Conservation (phyloP, 2,888 invertebrate species). For the Agrotis ipsilon region DNA sequence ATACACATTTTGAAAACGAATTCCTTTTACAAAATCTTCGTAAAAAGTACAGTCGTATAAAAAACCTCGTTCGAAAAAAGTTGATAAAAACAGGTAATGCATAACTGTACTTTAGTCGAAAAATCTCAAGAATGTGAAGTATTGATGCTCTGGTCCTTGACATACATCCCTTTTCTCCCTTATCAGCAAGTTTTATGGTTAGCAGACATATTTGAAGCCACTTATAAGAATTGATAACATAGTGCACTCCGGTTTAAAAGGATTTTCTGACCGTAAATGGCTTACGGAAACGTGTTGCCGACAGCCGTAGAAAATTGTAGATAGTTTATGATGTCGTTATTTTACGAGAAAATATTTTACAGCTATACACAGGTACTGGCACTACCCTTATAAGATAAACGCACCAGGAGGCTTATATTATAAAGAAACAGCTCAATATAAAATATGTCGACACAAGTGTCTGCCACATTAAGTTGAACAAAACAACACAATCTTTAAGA, state of each 20-base stretch:
- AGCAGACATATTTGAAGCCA: constrained; percentile 77
- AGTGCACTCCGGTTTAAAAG: constrained; percentile 66
- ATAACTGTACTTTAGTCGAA: constrained; percentile 54
- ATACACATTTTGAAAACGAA: constrained; percentile 1
- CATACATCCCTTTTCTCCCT: constrained; percentile 84
- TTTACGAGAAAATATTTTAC: neutral
- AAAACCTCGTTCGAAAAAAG: constrained; percentile 7
- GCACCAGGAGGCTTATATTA: too few relatives aligned
- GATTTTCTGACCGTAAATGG: constrained; percentile 56
- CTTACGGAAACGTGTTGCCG: constrained; percentile 42
- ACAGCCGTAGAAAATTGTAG: constrained; percentile 37
- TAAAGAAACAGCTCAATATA: neutral
- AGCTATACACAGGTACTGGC: neutral
- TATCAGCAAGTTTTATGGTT: constrained; percentile 85
- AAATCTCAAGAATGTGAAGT: constrained; percentile 67
- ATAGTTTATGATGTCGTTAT: neutral
- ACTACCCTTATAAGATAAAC: neutral
- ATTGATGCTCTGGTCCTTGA: constrained; percentile 70
- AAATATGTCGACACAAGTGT: constrained; percentile 1
- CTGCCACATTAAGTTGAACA: neutral
- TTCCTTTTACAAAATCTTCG: neutral
- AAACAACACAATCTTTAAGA: constrained; percentile 11
- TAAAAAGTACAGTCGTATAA: constrained; percentile 17
- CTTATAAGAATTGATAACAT: constrained; percentile 82
- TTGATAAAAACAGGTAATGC: constrained; percentile 54